Percentiles rank a stretch among this genome's conserved stretches.
phyloP scores from a whole-genome alignment of 2,113 vertebrate genomes.

The Anguilla rostrata region DNA sequence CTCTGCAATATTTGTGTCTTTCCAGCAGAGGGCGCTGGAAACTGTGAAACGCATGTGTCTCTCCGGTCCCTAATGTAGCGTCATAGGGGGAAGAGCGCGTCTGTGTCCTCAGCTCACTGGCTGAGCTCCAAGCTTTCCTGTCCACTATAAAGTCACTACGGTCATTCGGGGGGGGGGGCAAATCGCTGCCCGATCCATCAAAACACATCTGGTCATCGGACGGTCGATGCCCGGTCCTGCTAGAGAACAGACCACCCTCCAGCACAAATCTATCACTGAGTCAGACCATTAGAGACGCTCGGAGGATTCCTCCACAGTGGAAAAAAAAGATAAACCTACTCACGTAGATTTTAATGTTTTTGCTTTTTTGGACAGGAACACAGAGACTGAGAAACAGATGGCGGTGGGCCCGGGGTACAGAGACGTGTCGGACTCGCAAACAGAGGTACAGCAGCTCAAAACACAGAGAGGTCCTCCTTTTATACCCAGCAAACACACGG shows the following conservation, averaged over 20 bases:
- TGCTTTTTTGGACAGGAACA: conserved; percentile 67
- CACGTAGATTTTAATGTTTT: conserved; percentile 20
- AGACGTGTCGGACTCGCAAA: conserved; percentile 50
- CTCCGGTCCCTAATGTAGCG: neutral
- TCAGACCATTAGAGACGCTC: neutral
- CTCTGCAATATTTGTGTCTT: neutral
- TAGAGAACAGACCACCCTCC: neutral
- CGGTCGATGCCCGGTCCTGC: neutral
- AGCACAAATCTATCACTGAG: neutral
- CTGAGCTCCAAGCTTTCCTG: neutral
- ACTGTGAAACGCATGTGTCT: neutral
- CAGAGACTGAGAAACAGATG: conserved; percentile 75
- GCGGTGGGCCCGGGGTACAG: conserved; percentile 66
- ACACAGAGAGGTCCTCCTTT: neutral
- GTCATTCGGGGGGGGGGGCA: neutral
- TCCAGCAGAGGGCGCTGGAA: conserved; percentile 21
- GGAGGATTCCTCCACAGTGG: neutral
- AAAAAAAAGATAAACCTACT: neutral
- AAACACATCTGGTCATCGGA: neutral
- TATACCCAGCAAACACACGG: neutral
- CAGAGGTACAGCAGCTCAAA: conserved; percentile 18
- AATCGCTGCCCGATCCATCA: neutral
- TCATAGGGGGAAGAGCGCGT: neutral
- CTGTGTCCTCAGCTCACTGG: neutral
- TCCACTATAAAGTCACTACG: neutral